These are phyloP conservation scores for Cephalopachus bancanus DNA, from an alignment of 2,797 vertebrate species.

Conservation along the genomic window DNA sequence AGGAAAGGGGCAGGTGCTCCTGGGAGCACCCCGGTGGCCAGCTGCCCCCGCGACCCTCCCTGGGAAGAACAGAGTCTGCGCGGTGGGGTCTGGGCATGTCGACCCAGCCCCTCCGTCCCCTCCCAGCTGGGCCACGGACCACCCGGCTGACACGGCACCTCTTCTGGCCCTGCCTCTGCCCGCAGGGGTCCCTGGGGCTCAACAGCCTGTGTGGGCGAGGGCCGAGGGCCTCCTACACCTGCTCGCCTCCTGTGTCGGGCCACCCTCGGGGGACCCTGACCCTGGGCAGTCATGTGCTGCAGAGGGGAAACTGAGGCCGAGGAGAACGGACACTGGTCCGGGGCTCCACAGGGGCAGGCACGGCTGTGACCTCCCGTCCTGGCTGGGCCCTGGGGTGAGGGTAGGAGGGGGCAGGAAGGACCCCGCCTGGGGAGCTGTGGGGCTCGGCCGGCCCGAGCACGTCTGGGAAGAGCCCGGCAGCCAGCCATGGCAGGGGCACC, in stretches of 20 bases:
- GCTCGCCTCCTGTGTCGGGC: too few relatives aligned
- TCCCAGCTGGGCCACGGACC: not conserved
- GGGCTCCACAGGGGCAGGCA: not conserved
- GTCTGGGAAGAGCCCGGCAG: too few relatives aligned
- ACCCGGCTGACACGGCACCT: not conserved
- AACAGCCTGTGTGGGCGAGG: not conserved
- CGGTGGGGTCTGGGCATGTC: not conserved
- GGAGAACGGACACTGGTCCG: not conserved
- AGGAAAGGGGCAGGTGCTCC: not conserved
- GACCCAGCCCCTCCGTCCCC: not conserved
- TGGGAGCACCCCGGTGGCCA: too few relatives aligned
- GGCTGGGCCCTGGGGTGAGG: not conserved
- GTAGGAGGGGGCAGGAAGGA: not conserved
- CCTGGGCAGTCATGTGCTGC: not conserved
- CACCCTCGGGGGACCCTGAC: not conserved
- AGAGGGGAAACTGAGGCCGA: not conserved
- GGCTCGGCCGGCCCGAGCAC: too few relatives aligned
- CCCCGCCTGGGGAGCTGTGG: not conserved
- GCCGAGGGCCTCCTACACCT: not conserved
- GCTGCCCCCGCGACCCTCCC: not conserved
- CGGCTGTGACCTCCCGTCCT: not conserved
- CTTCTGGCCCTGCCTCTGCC: not conserved
- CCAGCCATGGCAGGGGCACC: too few relatives aligned
- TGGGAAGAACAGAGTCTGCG: too few relatives aligned
- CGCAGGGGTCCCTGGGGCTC: not conserved